These are phyloP conservation scores for Patella ulyssiponensis DNA, from an alignment of 2,888 invertebrate genomes.

Conservation along the genomic window DNA sequence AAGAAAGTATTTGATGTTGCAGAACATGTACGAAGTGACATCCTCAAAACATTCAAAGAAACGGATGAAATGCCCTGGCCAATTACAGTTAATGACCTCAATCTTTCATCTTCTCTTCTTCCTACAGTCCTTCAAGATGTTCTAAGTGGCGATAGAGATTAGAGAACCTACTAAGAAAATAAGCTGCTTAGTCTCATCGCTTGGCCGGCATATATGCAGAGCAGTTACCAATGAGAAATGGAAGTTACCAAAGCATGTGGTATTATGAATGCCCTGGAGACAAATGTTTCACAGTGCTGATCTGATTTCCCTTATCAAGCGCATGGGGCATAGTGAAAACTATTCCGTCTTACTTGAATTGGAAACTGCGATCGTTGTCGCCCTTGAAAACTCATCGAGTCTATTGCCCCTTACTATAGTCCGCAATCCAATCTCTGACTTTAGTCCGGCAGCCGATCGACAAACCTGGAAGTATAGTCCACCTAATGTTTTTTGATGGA, in stretches of 20 bases:
- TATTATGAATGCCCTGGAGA: conserved; percentile 34
- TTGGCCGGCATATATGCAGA: conserved; percentile 41
- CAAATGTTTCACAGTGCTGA: conserved; percentile 33
- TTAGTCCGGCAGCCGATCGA: no score
- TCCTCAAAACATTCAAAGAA: no score
- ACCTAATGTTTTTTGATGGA: no score
- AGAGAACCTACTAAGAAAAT: no score
- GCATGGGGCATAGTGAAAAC: conserved; percentile 39
- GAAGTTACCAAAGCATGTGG: conserved; percentile 37
- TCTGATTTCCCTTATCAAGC: conserved; percentile 33
- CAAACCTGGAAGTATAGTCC: no score
- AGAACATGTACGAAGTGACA: no score
- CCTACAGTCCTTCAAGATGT: no score
- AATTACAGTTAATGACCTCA: no score
- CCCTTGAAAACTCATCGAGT: conserved; percentile 36
- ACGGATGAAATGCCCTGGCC: no score
- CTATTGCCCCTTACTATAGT: conserved; percentile 40
- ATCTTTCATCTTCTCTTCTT: no score
- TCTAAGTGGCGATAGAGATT: no score
- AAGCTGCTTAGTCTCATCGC: conserved; percentile 24
- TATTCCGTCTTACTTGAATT: conserved; percentile 36
- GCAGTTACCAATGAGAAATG: conserved; percentile 37
- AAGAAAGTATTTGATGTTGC: no score
- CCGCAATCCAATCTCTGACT: conserved; percentile 32
- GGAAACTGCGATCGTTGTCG: conserved; percentile 40